phyloP scores from a whole-genome alignment of 1,140 invertebrate species.

The Chlorops oryzae region DNA sequence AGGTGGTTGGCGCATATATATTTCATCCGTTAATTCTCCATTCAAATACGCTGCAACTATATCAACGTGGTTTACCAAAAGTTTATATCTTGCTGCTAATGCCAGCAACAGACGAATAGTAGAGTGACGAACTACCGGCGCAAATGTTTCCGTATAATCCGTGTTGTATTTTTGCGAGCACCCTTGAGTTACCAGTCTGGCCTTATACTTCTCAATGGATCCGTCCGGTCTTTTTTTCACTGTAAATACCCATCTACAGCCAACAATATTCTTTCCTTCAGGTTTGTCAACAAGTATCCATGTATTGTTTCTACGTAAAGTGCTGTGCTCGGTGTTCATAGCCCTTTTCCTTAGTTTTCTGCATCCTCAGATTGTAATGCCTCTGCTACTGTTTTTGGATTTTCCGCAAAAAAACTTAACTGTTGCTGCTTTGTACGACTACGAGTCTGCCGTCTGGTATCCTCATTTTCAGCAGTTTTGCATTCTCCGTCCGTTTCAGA shows the following conservation, averaged over 20 bases:
- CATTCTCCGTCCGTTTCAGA: no score
- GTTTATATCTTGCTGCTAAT: constrained; percentile 3
- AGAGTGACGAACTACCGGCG: constrained; percentile 25
- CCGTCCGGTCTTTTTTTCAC: constrained; percentile 32
- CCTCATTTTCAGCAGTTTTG: no score
- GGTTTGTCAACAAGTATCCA: constrained; percentile 28
- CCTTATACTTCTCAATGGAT: constrained; percentile 29
- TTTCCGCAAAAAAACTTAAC: constrained; percentile 3
- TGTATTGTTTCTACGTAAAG: constrained; percentile 27
- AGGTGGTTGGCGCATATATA: constrained; percentile 47
- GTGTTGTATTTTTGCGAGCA: constrained; percentile 26
- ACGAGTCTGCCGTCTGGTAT: no score
- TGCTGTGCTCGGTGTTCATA: constrained; percentile 29
- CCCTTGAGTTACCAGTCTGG: constrained; percentile 39
- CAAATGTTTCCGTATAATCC: constrained; percentile 40
- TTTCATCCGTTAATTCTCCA: constrained; percentile 40
- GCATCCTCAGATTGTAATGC: constrained; percentile 10
- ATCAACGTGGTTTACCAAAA: constrained; percentile 40
- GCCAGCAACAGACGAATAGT: constrained; percentile 11
- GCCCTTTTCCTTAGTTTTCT: constrained; percentile 28
- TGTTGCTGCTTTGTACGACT: no score
- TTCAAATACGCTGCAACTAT: constrained; percentile 35
- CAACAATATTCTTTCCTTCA: constrained; percentile 22
- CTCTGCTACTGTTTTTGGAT: constrained; percentile 8
- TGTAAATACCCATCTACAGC: constrained; percentile 40